A percentile compares a stretch with the other conserved stretches of the same genome.
phyloP scores from a whole-genome alignment of 2,888 invertebrate genomes.

The Morpho achilles region DNA sequence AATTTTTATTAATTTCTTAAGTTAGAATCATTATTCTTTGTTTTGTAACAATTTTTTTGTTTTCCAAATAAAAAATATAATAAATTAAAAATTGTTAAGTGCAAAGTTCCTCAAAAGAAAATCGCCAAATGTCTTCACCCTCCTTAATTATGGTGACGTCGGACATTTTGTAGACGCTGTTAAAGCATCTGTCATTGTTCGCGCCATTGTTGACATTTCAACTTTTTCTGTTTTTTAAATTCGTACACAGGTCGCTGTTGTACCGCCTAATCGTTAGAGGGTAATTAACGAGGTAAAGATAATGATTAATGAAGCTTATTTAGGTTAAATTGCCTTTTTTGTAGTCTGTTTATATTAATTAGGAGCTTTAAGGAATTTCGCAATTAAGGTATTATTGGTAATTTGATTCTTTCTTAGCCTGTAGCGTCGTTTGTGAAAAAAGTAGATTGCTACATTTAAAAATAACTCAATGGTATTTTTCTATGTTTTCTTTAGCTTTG shows the following conservation, averaged over 20 bases:
- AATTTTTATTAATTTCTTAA: too few species aligned
- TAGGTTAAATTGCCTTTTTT: slow-evolving; percentile 13
- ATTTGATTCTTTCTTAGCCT: slow-evolving; percentile 12
- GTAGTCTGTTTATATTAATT: slow-evolving; percentile 8
- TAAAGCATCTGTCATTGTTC: slow-evolving; percentile 68
- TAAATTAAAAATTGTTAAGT: too few species aligned
- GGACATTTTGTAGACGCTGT: slow-evolving; percentile 63
- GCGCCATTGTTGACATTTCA: slow-evolving; percentile 41
- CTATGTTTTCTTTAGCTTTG: too few species aligned
- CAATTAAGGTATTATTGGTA: slow-evolving; percentile 8
- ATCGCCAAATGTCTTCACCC: slow-evolving; percentile 34
- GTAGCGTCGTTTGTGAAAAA: background rate
- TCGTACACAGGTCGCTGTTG: slow-evolving; percentile 42
- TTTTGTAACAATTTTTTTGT: too few species aligned
- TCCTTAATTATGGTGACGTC: slow-evolving; percentile 54
- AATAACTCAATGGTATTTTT: too few species aligned
- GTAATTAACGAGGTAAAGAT: slow-evolving; percentile 19
- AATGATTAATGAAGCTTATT: slow-evolving; percentile 19
- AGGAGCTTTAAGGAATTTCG: slow-evolving; percentile 7
- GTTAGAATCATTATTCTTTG: too few species aligned
- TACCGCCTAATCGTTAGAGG: slow-evolving; percentile 34
- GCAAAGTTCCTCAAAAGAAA: slow-evolving; percentile 21
- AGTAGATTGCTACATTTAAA: too few species aligned
- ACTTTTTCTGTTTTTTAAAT: slow-evolving; percentile 46
- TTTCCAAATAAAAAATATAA: too few species aligned